Evolutionary conservation across 1,140 invertebrate genomes (phyloP).

Genomic region (Apis florea): DNA sequence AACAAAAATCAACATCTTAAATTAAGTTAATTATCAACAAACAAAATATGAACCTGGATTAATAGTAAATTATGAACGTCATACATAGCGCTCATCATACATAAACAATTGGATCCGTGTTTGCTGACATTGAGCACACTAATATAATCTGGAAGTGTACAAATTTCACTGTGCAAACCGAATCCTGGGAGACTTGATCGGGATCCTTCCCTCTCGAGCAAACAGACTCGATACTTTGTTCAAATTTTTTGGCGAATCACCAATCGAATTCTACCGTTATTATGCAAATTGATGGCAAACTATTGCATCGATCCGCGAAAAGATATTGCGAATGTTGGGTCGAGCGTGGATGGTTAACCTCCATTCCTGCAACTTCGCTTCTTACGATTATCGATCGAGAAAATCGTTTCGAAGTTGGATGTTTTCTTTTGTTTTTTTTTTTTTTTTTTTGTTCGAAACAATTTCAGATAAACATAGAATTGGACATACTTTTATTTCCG

Average conservation of each 20-base stretch:
- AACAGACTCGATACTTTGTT: neutral
- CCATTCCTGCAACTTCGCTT: neutral
- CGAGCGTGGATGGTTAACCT: neutral
- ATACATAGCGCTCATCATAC: neutral
- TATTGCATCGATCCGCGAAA: conserved; percentile 15
- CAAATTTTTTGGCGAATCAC: conserved; percentile 31
- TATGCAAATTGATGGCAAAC: conserved; percentile 42
- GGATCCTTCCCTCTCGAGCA: no score
- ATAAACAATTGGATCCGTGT: neutral
- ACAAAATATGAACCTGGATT: neutral
- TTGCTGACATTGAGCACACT: neutral
- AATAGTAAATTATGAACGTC: neutral
- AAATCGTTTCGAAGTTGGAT: neutral
- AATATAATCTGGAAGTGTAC: neutral
- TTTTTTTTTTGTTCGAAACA: neutral
- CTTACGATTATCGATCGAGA: no score
- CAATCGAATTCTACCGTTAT: neutral
- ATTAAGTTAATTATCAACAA: no score
- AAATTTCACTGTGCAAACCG: neutral
- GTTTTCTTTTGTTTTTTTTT: neutral
- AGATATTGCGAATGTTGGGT: neutral
- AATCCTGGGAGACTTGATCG: neutral
- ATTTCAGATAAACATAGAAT: neutral
- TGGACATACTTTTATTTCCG: neutral
- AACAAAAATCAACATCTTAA: no score